A percentile compares a stretch with the other conserved stretches of the same genome.
Conservation (phyloP, 2,888 invertebrate species). For the Quadroppia sp. region DNA sequence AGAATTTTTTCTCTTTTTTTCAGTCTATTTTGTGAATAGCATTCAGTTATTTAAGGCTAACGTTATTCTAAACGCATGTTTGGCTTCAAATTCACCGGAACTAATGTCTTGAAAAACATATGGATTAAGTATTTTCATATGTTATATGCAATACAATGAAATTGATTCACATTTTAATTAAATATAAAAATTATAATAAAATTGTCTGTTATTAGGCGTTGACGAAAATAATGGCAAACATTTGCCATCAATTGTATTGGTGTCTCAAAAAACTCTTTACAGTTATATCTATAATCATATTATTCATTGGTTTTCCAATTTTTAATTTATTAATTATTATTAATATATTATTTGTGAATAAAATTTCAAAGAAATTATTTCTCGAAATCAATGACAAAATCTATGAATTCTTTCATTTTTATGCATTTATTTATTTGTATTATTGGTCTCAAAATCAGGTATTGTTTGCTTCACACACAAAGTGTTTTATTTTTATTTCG, state of each 20-base stretch:
- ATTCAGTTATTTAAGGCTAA: too few relatives aligned
- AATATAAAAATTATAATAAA: too few relatives aligned
- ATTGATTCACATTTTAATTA: too few relatives aligned
- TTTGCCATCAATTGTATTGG: background rate
- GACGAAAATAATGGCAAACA: too few relatives aligned
- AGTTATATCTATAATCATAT: background rate
- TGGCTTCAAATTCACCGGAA: too few relatives aligned
- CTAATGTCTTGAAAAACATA: too few relatives aligned
- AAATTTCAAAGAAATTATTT: background rate
- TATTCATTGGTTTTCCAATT: background rate
- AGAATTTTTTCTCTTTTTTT: too few relatives aligned
- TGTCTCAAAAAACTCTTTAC: background rate
- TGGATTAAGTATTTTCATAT: too few relatives aligned
- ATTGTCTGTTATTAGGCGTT: too few relatives aligned
- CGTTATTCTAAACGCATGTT: too few relatives aligned
- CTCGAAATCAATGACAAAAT: background rate
- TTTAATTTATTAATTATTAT: background rate
- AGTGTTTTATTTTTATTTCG: background rate
- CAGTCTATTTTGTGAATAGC: too few relatives aligned
- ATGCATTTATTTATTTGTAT: background rate
- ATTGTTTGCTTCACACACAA: background rate
- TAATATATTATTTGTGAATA: background rate
- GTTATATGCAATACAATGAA: too few relatives aligned
- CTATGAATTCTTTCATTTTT: background rate
- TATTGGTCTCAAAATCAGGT: background rate